These are phyloP conservation scores for Strigamia crassipes DNA, from an alignment of 2,888 invertebrate genomes.

Conservation along the genomic window DNA sequence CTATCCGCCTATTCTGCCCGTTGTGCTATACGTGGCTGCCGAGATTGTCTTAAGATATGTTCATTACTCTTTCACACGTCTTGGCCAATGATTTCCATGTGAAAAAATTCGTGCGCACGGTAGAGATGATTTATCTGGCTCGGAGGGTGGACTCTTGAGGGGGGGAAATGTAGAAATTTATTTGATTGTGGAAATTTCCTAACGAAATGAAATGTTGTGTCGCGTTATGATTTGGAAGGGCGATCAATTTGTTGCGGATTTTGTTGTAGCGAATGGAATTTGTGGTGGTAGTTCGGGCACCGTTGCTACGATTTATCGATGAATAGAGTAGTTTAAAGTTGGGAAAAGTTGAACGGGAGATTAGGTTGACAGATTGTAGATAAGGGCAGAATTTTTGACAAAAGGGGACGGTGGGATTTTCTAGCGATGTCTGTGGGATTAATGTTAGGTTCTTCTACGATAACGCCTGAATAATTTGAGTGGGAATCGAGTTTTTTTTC, in stretches of 20 bases:
- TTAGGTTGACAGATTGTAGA: slow-evolving; percentile 2
- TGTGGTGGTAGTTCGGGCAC: background rate
- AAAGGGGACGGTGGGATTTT: background rate
- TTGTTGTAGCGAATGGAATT: background rate
- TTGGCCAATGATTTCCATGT: too few relatives aligned
- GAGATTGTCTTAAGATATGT: too few relatives aligned
- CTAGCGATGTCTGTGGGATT: background rate
- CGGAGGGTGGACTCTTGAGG: too few relatives aligned
- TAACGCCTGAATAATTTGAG: background rate
- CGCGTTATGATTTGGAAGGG: background rate
- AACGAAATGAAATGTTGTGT: too few relatives aligned
- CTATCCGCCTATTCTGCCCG: too few relatives aligned
- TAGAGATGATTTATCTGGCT: too few relatives aligned
- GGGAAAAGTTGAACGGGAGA: background rate
- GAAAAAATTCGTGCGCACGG: too few relatives aligned
- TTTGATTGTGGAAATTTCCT: too few relatives aligned
- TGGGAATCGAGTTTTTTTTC: background rate
- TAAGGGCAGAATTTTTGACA: slow-evolving; percentile 29
- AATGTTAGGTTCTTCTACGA: background rate
- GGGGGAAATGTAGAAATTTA: too few relatives aligned
- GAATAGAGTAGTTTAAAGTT: background rate
- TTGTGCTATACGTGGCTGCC: too few relatives aligned
- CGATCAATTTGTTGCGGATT: slow-evolving; percentile 1
- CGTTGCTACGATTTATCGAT: background rate
- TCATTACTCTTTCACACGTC: too few relatives aligned